These are phyloP conservation scores for Philereme vetulata DNA, from an alignment of 2,888 invertebrate genomes.

Conservation along the genomic window DNA sequence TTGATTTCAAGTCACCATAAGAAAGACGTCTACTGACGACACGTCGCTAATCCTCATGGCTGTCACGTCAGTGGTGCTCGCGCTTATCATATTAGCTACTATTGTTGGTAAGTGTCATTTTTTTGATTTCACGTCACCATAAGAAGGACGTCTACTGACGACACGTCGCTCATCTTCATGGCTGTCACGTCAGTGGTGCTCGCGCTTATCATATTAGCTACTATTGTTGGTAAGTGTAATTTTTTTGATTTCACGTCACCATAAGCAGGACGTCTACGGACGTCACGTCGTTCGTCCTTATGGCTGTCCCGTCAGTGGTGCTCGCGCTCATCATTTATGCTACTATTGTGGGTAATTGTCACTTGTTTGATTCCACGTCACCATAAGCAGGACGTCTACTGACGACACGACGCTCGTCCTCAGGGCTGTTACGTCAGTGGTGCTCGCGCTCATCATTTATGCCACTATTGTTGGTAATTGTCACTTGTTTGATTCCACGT, in stretches of 20 bases:
- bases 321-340: slow-evolving; percentile 95
- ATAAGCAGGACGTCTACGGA: slow-evolving; percentile 73
- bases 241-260: slow-evolving; percentile 43
- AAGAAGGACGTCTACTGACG: slow-evolving; percentile 77
- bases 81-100: slow-evolving; percentile 95
- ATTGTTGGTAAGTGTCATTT: slow-evolving; percentile 91
- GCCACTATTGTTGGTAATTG: slow-evolving; percentile 96
- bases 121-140: slow-evolving; percentile 46
- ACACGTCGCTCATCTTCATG: slow-evolving; percentile 89
- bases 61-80: slow-evolving; percentile 90
- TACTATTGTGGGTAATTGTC: slow-evolving; percentile 94
- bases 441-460: slow-evolving; percentile 95
- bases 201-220: slow-evolving; percentile 95
- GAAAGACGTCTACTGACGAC: slow-evolving; percentile 78
- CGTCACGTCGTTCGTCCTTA: slow-evolving; percentile 88
- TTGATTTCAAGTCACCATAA: slow-evolving; percentile 52
- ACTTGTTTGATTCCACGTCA: background rate
- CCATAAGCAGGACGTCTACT: too few species aligned
- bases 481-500: background rate
- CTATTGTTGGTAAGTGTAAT: slow-evolving; percentile 92
- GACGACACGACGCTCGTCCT: slow-evolving; percentile 87
- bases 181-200: slow-evolving; percentile 91
- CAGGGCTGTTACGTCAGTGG: slow-evolving; percentile 91
- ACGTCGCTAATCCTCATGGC: slow-evolving; percentile 90
- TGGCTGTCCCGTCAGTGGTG: slow-evolving; percentile 91